Evolutionary conservation across 2,888 invertebrate genomes (phyloP), one percentile per base, ranked within the genome.

Genomic region (Smittia aterrima): DNA sequence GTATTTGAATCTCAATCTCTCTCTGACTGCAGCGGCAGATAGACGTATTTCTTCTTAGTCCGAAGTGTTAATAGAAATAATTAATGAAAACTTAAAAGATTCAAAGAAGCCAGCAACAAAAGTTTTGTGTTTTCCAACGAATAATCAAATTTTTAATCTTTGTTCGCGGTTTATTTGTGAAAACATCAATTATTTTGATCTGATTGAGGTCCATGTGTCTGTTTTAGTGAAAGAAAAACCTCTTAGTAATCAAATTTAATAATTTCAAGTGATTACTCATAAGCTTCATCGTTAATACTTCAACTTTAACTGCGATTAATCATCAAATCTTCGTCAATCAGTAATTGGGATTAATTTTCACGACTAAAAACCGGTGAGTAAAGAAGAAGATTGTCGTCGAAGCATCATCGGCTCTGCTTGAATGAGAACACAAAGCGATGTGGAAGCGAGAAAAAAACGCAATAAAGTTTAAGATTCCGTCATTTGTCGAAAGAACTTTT

Each of bases 361-460:
- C 47, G n/a, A 47, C 47, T n/a, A 47, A 47, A 47, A 47, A 47
- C 11, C 47, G 47, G 47, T 47, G 47, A 47, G 47, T 47, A n/a
- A 47, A 47, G 47, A 47, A 47, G 47, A 47, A 47, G 11, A 47
- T 47, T 47, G 47, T 47, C 47, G 47, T 47, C 47, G 16, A 47
- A 47, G 47, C 47, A 47, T 4, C 4, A 38, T 11, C 11, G 16
- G 47, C 47, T n/a, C 2, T 6, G 16, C 11, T n/a, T 47, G 16
- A 47, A 47, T 47, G 47, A 47, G 32, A 32, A 3, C 9, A 32
- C 47, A 16, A 47, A 47, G 47, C 16, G 47, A 11, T 38, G 38
- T 9, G 9, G 38, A 9, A 38, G 11, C n/a, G 47, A 47, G 2
- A n/a, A 47, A 47, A n/a, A 47, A n/a, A 6, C 47, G 16, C 16